Conservation (phyloP, 2,888 invertebrate species). For the Hyposoter dolosus region DNA sequence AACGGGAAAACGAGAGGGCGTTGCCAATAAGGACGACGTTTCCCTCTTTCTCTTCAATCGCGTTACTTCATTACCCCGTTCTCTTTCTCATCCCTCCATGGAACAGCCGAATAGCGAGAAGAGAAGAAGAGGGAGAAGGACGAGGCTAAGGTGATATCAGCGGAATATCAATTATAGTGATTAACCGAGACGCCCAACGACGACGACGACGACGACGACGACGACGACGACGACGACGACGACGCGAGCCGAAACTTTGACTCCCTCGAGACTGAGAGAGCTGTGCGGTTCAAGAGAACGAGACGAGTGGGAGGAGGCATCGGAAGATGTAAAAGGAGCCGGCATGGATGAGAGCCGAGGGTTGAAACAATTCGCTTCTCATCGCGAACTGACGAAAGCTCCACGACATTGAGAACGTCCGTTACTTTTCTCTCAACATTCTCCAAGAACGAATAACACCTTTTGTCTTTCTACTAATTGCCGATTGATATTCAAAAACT, state of each 20-base stretch:
- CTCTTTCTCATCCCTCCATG: conserved; percentile 48
- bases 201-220: conserved; percentile 66
- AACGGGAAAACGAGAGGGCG: conserved; percentile 74
- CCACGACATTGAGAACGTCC: conserved; percentile 43
- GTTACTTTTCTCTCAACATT: conserved; percentile 15
- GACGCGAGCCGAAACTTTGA: conserved; percentile 65
- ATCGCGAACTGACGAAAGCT: conserved; percentile 54
- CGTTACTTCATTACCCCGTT: conserved; percentile 81
- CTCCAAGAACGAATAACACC: conserved; percentile 76
- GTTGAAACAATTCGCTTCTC: conserved; percentile 23
- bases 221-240: conserved; percentile 67
- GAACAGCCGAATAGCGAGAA: conserved; percentile 20
- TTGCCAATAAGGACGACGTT: conserved; percentile 79
- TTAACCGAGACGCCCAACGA: conserved; percentile 82
- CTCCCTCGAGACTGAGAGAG: conserved; percentile 62
- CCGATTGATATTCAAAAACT: conserved; percentile 79
- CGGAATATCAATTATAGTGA: conserved; percentile 85
- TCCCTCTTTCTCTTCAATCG: conserved; percentile 82
- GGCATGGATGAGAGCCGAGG: conserved; percentile 56
- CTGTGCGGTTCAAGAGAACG: conserved; percentile 59
- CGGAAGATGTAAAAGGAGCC: conserved; percentile 38
- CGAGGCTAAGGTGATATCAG: conserved; percentile 81
- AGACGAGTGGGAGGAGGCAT: conserved; percentile 60
- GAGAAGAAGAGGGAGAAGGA: conserved; percentile 23
- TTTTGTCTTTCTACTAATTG: conserved; percentile 82